phyloP scores from a whole-genome alignment of 2,113 vertebrate genomes.

The Capreolus pygargus region DNA sequence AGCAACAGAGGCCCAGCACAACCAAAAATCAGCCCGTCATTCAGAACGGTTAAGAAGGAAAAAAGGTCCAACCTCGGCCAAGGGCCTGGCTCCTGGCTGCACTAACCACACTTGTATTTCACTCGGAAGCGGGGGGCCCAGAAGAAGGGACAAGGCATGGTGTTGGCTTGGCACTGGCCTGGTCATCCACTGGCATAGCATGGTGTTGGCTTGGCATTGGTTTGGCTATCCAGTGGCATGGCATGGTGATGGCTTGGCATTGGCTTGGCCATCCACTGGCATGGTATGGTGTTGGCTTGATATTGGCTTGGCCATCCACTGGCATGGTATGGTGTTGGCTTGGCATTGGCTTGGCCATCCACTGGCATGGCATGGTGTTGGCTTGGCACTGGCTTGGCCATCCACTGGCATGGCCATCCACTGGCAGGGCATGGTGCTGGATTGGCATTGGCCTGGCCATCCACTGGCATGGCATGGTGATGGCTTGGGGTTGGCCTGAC shows the following conservation, averaged over 20 bases:
- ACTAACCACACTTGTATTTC: neutral
- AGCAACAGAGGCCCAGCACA: neutral
- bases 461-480: accelerated
- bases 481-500: neutral
- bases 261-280: neutral
- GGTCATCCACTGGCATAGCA: accelerated
- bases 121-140: accelerated
- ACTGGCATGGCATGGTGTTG: accelerated
- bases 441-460: neutral
- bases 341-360: neutral
- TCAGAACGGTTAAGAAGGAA: neutral
- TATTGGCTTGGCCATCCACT: accelerated
- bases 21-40: neutral
- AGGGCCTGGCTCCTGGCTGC: neutral
- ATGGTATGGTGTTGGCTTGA: accelerated
- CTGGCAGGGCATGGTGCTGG: accelerated
- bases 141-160: neutral
- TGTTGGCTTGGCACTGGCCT: neutral
- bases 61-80: neutral
- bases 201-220: neutral
- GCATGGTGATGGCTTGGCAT: accelerated
- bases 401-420: accelerated
- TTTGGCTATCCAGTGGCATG: accelerated
- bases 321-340: neutral
- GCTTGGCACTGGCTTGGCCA: neutral